A percentile compares a stretch with the other conserved stretches of the same genome.
These are phyloP conservation scores for Scrobipalpa costella DNA, from an alignment of 2,888 invertebrate species.

Conservation along the genomic window DNA sequence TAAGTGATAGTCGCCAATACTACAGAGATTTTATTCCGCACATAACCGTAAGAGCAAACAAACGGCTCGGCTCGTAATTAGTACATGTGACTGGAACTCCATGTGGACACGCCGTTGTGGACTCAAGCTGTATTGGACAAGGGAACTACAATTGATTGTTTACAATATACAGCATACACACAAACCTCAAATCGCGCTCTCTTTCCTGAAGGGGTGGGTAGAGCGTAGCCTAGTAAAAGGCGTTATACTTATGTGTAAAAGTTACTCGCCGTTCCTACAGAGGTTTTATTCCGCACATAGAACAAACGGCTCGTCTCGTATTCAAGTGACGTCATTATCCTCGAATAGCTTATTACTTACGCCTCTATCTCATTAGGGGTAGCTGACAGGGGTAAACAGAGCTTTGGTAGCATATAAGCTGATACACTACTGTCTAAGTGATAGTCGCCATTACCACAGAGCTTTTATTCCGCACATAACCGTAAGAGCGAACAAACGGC, in stretches of 20 bases:
- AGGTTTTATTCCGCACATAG: too few relatives aligned
- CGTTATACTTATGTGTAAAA: too few relatives aligned
- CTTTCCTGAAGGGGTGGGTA: too few relatives aligned
- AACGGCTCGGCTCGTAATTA: neutral
- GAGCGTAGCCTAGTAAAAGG: too few relatives aligned
- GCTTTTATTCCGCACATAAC: conserved; percentile 16
- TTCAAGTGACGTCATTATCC: neutral
- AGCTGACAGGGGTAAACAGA: neutral
- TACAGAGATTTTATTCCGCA: conserved; percentile 12
- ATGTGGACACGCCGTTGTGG: conserved; percentile 1
- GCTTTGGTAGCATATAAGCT: too few relatives aligned
- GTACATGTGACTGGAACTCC: neutral
- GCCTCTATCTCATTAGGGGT: too few relatives aligned
- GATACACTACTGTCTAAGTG: conserved; percentile 11
- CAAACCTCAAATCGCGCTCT: too few relatives aligned
- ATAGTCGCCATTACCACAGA: neutral
- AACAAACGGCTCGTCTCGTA: too few relatives aligned
- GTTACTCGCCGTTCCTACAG: too few relatives aligned
- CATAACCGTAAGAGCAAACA: conserved; percentile 12
- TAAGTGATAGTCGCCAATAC: neutral
- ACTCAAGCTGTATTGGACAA: too few relatives aligned
- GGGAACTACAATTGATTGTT: too few relatives aligned
- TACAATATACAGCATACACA: too few relatives aligned
- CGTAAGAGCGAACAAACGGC: conserved; percentile 8
- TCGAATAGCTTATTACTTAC: neutral